Base-by-base conservation (phyloP, 2,797 vertebrate species). In the Hydrocynus forskahlii region DNA sequence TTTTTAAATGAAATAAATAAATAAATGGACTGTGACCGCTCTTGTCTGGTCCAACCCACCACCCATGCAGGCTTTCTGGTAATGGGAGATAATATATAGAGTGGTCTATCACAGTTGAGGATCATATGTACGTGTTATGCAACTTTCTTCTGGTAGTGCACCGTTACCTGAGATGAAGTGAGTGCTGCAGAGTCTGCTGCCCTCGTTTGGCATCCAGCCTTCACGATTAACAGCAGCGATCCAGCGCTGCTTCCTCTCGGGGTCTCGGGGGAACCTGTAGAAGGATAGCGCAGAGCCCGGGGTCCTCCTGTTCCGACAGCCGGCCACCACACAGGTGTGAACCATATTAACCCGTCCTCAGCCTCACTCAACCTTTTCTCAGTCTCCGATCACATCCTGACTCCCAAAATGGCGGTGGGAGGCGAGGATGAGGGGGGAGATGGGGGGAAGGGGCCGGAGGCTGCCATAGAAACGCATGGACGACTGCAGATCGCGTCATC, bases 351-450 rank as follows among this genome's bases (percentile, higher is more conserved):
- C 76, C 80, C 86, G 10, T 29, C 29, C 29, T 29, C 29, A 29
- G 29, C 29, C 29, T 29, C 29, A 1, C 29, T 29, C 29, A 68
- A 52, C 45, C 12, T 59, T 3, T 62, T 57, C 55, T 74, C 81
- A 62, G n/a, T 66, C 54, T 67, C 78, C 70, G 50, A 83, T 84
- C 74, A 43, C 83, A 84, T 76, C 90, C 92, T 93, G 93, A 94
- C 94, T 94, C 94, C 94, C 92, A 95, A 94, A 95, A 95, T 95
- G 94, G 94, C 77, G 88, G 86, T 70, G 64, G 29, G 38, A 35
- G 35, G 7, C 13, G 43, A 45, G 9, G 43, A 29, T 43, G 5
- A 9, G 43, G 43, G 43, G 43, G 43, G 6, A 9, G 43, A 43
- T 6, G 43, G 43, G 43, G 5, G 43, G 43, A 7, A 43, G 10